Conservation (phyloP, 2,888 invertebrate genomes). For the Stegophylla sp. region DNA sequence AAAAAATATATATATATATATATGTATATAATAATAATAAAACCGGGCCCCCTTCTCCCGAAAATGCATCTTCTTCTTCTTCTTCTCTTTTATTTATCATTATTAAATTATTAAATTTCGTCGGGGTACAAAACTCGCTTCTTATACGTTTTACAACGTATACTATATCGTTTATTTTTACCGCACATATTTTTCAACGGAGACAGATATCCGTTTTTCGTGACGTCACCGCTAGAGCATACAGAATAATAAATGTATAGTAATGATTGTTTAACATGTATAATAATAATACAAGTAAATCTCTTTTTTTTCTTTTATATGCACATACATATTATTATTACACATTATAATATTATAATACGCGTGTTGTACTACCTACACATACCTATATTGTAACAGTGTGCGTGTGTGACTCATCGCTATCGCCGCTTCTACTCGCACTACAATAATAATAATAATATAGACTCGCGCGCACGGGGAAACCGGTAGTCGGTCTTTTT, state of each 20-base stretch:
- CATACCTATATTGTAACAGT: too few species aligned
- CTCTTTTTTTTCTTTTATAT: neutral
- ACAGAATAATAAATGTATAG: neutral
- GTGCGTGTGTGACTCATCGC: neutral
- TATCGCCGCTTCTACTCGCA: neutral
- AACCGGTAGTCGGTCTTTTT: constrained; percentile 28
- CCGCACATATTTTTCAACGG: neutral
- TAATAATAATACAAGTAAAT: too few species aligned
- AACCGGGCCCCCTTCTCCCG: constrained; percentile 8
- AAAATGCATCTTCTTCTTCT: constrained; percentile 13
- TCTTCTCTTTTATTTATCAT: neutral
- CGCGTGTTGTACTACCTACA: too few species aligned
- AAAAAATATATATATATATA: too few species aligned
- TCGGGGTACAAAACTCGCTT: neutral
- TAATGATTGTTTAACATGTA: neutral
- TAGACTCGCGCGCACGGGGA: neutral
- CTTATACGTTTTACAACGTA: too few species aligned
- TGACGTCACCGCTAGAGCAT: neutral
- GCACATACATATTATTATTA: neutral
- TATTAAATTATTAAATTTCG: neutral
- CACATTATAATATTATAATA: too few species aligned
- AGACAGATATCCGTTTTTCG: neutral
- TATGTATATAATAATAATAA: constrained; percentile 38
- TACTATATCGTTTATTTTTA: neutral
- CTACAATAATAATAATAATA: neutral